phyloP scores from a whole-genome alignment of 2,888 invertebrate species.

The Stenurella melanura region DNA sequence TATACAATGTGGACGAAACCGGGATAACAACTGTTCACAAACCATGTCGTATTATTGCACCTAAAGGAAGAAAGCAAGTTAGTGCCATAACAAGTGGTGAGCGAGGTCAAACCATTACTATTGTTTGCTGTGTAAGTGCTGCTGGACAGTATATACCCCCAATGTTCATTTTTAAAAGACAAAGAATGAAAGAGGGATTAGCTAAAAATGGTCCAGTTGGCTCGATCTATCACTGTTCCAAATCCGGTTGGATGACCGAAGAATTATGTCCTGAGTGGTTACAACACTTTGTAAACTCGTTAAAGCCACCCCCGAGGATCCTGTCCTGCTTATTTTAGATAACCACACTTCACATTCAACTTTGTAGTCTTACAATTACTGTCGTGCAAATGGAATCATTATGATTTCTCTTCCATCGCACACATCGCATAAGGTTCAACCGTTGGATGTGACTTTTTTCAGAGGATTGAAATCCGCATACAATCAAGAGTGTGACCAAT shows the following conservation, averaged over 20 bases:
- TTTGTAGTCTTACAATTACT: conserved; percentile 38
- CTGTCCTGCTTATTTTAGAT: conserved; percentile 61
- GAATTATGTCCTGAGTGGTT: conserved; percentile 57
- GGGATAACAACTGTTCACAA: conserved; percentile 69
- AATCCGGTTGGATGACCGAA: conserved; percentile 54
- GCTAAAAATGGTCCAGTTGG: conserved; percentile 62
- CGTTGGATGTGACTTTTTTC: conserved; percentile 47
- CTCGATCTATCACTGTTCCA: conserved; percentile 62
- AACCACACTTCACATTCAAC: conserved; percentile 41
- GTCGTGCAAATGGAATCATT: conserved; percentile 39
- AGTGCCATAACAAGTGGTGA: conserved; percentile 48
- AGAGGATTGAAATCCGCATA: conserved; percentile 46
- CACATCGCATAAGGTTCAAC: conserved; percentile 44
- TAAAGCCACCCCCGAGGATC: conserved; percentile 54
- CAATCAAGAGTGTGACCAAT: conserved; percentile 44
- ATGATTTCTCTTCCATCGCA: conserved; percentile 43
- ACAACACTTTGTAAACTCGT: conserved; percentile 50
- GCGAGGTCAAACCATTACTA: conserved; percentile 48
- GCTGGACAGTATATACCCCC: neutral
- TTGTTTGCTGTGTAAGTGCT: conserved; percentile 14
- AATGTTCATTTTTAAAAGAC: neutral
- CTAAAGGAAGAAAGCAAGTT: conserved; percentile 41
- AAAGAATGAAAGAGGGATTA: neutral
- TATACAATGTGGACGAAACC: conserved; percentile 71
- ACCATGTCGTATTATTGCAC: conserved; percentile 53